Evolutionary conservation across 2,113 vertebrate species (phyloP).

Genomic region (Cacatua alba): DNA sequence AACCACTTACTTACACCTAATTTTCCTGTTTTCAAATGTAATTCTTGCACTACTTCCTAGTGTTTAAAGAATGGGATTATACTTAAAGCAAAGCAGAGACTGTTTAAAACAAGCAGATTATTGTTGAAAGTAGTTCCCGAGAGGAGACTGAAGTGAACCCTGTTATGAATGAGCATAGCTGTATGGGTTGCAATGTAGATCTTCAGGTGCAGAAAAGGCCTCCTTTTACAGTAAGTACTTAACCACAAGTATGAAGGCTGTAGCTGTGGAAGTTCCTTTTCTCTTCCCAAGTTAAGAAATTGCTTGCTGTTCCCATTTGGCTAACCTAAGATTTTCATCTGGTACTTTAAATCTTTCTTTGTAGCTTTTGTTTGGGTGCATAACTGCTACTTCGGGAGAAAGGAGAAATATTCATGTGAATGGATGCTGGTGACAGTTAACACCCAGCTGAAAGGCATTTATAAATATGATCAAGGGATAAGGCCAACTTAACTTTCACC

Average conservation of each 20-base stretch:
- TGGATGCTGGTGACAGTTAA: background rate
- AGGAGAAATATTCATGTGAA: background rate
- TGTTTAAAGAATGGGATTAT: background rate
- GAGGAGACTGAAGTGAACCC: background rate
- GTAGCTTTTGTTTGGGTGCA: background rate
- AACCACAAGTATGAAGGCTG: background rate
- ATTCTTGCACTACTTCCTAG: background rate
- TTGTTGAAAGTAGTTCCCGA: background rate
- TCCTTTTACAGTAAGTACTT: background rate
- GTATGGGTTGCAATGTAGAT: background rate
- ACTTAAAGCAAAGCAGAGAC: background rate
- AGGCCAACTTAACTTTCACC: background rate
- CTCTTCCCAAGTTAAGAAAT: background rate
- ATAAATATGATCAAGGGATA: background rate
- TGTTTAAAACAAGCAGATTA: background rate
- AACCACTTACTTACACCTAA: background rate
- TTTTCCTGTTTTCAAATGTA: background rate
- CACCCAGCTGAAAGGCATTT: background rate
- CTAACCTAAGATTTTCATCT: background rate
- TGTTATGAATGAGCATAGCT: background rate
- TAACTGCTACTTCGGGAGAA: background rate
- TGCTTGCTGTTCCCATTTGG: background rate
- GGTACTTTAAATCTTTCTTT: background rate
- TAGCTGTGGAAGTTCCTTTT: background rate
- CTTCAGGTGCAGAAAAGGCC: background rate